Base-by-base conservation (phyloP, 2,888 invertebrate genomes). In the Buathra laborator region DNA sequence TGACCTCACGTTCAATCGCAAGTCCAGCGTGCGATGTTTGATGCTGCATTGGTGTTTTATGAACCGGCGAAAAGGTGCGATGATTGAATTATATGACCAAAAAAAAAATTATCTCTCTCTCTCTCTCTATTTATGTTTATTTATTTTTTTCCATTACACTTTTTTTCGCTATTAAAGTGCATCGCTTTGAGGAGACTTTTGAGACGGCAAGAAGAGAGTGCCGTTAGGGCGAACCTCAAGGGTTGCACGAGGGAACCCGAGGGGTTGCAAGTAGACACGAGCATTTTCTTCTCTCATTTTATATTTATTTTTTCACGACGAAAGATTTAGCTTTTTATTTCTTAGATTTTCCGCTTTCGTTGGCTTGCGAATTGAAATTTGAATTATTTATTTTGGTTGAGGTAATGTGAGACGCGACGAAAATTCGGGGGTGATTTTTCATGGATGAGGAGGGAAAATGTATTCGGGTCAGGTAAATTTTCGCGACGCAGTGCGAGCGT, bases 21-120 rank as follows among this genome's bases (percentile, higher is more conserved):
- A 87, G 90, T 89, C 88, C 90, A 89, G 86, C 89, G 89, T 90
- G 92, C 91, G 91, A 92, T 92, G 92, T 92, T 93, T 93, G 91
- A 93, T 93, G 92, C 92, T 92, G 92, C 93, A 92, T 91, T 91
- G 92, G 92, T 92, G 92, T 90, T 92, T 92, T 90, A 90, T 92
- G 88, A 91, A 92, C 88, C 92, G 91, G 88, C 91, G 90, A 90
- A 93, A 93, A 93, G 92, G 92, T 92, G 90, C 88, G 92, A 78
- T 77, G 71, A n/a, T 32, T 66, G n/a, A 29, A 37, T 37, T 37
- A 37, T 37, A 37, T 37, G 37, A 37, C 37, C 37, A 37, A 37
- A 37, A 56, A 68, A 79, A 29, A 67, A 24, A 46, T 43, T 62
- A 44, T 44, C 77, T 62, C 67, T 71, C 53, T 70, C 53, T 70